Evolutionary conservation across 2,797 vertebrate genomes (phyloP), one percentile per base, ranked within the genome.

Genomic region (Lacerta bilineata): DNA sequence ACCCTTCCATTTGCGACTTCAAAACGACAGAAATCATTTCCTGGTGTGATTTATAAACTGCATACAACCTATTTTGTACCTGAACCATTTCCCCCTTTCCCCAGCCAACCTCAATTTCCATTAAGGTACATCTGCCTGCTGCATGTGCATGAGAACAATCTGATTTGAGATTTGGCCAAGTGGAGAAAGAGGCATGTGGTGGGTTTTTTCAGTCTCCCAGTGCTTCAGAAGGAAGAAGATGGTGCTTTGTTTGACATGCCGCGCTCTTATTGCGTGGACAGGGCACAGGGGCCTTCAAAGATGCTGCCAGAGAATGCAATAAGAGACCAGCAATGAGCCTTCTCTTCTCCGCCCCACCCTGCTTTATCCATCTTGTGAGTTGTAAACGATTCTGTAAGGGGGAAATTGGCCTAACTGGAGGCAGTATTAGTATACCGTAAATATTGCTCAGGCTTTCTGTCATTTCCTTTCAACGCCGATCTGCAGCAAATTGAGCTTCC

Each of bases 391-490:
- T 82, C 72, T 78, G 50, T 46, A 59, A 71, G 41, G 59, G 85
- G 27, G 61, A 85, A 77, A 90, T 72, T 78, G 86, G 64, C 39
- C 72, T 85, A 72, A 81, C 79, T 82, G 78, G 64, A 64, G 83
- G 85, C 78, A 77, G 82, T 20, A 72, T 85, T 88, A 82, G 64
- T 81, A 71, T 61, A 33, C 33, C 33, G 33, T 33, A 87, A 82
- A 79, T 86, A 86, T 80, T 85, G 81, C 61, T 77, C 79, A 85
- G 61, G 43, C 72, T 86, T 89, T 82, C 84, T 89, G 77, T 69
- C 78, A 76, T 88, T 88, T 85, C 72, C 72, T 82, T 80, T 90
- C 64, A 20, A 8, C 2, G 23, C 23, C 69, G 61, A 78, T 90
- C 87, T 80, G 61, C 59, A 59, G 41, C 77, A 55, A 84, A 75